Evolutionary conservation across 1,140 invertebrate genomes (phyloP), one percentile per base, ranked within the genome.

Genomic region (Orius laevigatus): DNA sequence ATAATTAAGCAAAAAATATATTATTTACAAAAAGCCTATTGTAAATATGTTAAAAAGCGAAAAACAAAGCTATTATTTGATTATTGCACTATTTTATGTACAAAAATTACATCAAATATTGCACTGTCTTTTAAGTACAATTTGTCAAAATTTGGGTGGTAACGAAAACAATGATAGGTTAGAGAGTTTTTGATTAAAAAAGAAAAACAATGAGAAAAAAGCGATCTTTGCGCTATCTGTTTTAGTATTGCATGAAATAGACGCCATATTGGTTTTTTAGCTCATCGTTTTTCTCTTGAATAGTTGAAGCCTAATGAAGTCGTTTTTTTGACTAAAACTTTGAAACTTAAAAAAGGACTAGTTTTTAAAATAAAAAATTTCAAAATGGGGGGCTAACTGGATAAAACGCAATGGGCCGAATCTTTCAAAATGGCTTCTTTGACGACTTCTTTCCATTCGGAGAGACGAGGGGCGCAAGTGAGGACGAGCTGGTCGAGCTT

Each of bases 401-500:
- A 67, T 18, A 83, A 65, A 3, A 75, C 62, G 55, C 82, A 85
- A 38, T 81, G 76, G 16, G 79, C 74, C 33, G 65, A 73, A 2
- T 70, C 72, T 6, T 72, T 69, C 3, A 62, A 62, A 25, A 72
- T 68, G 35, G 79, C 65, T 39, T 69, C 66, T 9, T 69, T 62
- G 2, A 77, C 71, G 5, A 81, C 63, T 31, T 66, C 58, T 1
- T 66, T 64, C 82, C 82, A 87, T 38, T 81, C 71, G 32, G 76
- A 70, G 3, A 78, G 59, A 49, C 79, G 67, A 0, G 83, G 81
- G 0, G 82, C 80, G 57, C 84, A 87, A 1, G 72, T 70, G 12
- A 87, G 61, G 1, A 72, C 66, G n/a, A 80, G 65, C 32, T 78
- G 70, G 2, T 79, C 81, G 8, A 88, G 68, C 52, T 77, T 70